Conservation (phyloP, 2,888 invertebrate species). For the Lycia hirtaria region DNA sequence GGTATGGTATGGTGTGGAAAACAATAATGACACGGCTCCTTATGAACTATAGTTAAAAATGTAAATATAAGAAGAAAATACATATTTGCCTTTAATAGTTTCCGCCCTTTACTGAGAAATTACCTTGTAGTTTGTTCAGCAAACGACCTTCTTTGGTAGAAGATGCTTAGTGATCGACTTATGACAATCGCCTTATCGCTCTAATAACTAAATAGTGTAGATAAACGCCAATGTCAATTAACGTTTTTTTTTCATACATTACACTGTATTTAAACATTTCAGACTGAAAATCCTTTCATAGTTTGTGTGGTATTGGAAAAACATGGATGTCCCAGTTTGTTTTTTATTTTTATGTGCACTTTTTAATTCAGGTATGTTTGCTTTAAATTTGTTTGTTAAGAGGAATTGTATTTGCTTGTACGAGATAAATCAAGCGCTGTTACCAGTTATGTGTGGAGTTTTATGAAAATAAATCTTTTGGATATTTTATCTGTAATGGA, state of each 20-base stretch:
- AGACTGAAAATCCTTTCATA: slow-evolving; percentile 39
- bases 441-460: neutral
- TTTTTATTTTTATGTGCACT: slow-evolving; percentile 20
- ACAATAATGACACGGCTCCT: too few species aligned
- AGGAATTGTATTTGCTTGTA: too few species aligned
- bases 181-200: slow-evolving; percentile 49
- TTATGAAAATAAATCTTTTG: neutral
- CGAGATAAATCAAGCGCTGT: too few species aligned
- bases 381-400: neutral
- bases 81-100: neutral
- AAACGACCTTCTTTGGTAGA: slow-evolving; percentile 10
- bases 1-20: too few species aligned
- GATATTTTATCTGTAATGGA: too few species aligned
- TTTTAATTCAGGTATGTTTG: slow-evolving; percentile 29
- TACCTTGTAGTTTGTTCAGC: slow-evolving; percentile 4
- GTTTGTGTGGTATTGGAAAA: slow-evolving; percentile 25
- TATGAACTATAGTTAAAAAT: too few species aligned
- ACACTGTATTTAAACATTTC: slow-evolving; percentile 48
- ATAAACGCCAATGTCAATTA: slow-evolving; percentile 38
- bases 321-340: slow-evolving; percentile 18
- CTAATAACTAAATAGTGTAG: slow-evolving; percentile 44
- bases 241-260: slow-evolving; percentile 32
- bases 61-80: too few species aligned
- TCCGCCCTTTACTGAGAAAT: neutral
- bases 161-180: slow-evolving; percentile 36